Evolutionary conservation across 2,888 invertebrate species (phyloP), one percentile per base, ranked within the genome.

Genomic region (Seira sanloemensis): DNA sequence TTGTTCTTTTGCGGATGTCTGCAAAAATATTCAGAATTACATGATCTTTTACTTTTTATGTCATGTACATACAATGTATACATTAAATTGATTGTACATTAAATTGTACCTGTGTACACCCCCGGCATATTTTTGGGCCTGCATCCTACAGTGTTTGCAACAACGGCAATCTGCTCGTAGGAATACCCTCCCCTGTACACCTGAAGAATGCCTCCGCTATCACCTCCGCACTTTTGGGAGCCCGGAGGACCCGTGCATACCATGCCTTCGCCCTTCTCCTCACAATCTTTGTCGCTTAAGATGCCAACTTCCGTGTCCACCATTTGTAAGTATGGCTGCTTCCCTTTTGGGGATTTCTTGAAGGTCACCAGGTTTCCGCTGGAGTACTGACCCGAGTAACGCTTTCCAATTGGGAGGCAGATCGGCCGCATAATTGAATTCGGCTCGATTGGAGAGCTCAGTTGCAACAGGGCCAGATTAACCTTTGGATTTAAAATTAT

Each of bases 81-180:
- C n/a, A n/a, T n/a, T n/a, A n/a, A n/a, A n/a, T n/a, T n/a, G n/a
- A n/a, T n/a, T n/a, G n/a, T n/a, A n/a, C n/a, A n/a, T n/a, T n/a
- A n/a, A n/a, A n/a, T n/a, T 37, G 37, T 37, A 84, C 86, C 86
- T 67, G 86, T 86, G 62, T 86, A 84, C 21, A 86, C 82, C 46
- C 86, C 86, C 2, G 82, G 72, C 2, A 68, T 65, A 2, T 25
- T 21, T 2, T 21, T 69, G n/a, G 72, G 54, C 50, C 86, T 62
- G 19, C 86, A 86, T 0, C 86, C 86, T 2, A 86, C 84, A 0
- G 84, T 84, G 23, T 67, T 71, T 0, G 82, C 37, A 1, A 86
- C 86, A 23, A 86, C 73, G 37, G 78, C 86, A 65, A 86, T 86
- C 66, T 86, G 86, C 21, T 84, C 84, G 21, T 86, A 86, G 0